Evolutionary conservation across 2,113 vertebrate species (phyloP).

Genomic region (Myxocyprinus asiaticus): DNA sequence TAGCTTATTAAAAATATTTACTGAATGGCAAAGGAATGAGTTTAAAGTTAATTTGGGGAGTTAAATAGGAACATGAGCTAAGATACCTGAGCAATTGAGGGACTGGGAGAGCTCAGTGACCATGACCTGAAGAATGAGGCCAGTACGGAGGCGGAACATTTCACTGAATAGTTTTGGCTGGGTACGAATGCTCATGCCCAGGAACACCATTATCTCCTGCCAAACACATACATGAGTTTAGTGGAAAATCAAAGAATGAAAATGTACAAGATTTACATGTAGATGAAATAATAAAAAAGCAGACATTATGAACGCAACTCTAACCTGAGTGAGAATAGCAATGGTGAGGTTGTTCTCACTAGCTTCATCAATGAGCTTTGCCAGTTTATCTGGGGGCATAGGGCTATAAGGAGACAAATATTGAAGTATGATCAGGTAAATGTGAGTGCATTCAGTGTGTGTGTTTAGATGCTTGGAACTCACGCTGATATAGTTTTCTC

Average conservation of each 20-base stretch:
- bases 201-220: constrained; percentile 96
- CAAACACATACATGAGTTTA: neutral
- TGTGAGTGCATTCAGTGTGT: neutral
- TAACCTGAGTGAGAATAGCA: constrained; percentile 90
- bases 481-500: constrained; percentile 87
- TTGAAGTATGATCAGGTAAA: neutral
- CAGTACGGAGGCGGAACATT: constrained; percentile 94
- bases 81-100: too few species aligned
- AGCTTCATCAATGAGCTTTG: constrained; percentile 87
- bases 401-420: constrained; percentile 66
- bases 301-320: neutral
- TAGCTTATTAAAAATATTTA: too few species aligned
- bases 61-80: too few species aligned
- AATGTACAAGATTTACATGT: neutral
- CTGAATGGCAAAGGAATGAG: too few species aligned
- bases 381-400: constrained; percentile 84
- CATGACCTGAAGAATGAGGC: constrained; percentile 99
- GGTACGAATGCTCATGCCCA: constrained; percentile 93
- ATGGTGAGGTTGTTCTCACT: constrained; percentile 88
- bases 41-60: too few species aligned
- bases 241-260: neutral
- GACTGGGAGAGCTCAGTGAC: constrained; percentile 64
- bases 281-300: neutral
- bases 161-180: constrained; percentile 89
- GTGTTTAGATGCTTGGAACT: neutral